phyloP scores from a whole-genome alignment of 2,797 vertebrate species.

The Phataginus tricuspis region DNA sequence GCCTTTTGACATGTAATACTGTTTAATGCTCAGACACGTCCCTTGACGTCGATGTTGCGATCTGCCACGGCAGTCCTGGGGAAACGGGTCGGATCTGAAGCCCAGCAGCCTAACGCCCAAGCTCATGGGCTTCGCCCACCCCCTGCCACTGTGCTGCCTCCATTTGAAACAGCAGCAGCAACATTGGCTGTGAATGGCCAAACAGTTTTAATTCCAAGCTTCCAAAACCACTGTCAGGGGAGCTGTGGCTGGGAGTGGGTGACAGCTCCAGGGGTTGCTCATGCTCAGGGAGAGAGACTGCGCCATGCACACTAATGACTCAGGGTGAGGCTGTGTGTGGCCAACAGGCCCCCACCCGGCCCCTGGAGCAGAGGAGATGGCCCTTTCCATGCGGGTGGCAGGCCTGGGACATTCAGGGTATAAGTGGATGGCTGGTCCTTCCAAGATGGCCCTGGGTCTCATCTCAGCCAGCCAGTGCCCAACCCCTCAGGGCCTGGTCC shows the following conservation, averaged over 20 bases:
- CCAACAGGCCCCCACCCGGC: not conserved
- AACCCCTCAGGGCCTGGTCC: too few species aligned
- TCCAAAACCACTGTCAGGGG: fast-evolving
- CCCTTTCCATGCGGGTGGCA: not conserved
- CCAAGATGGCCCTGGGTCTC: not conserved
- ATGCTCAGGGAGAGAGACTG: too few species aligned
- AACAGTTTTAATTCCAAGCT: not conserved
- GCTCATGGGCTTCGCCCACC: not conserved
- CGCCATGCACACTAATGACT: fast-evolving
- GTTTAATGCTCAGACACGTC: not conserved
- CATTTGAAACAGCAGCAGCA: not conserved
- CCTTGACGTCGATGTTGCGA: not conserved
- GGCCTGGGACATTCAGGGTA: not conserved
- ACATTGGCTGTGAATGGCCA: not conserved
- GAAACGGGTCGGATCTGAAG: not conserved
- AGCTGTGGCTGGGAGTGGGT: not conserved
- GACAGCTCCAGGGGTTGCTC: fast-evolving
- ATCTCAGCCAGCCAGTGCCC: too few species aligned
- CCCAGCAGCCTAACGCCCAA: not conserved
- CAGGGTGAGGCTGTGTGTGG: fast-evolving
- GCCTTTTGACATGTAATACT: not conserved
- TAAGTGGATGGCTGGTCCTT: not conserved
- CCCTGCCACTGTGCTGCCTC: too few species aligned
- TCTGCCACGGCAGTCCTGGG: not conserved
- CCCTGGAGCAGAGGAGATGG: not conserved